These are phyloP conservation scores for Silvanus unidentatus DNA, from an alignment of 2,888 invertebrate species.

Conservation along the genomic window DNA sequence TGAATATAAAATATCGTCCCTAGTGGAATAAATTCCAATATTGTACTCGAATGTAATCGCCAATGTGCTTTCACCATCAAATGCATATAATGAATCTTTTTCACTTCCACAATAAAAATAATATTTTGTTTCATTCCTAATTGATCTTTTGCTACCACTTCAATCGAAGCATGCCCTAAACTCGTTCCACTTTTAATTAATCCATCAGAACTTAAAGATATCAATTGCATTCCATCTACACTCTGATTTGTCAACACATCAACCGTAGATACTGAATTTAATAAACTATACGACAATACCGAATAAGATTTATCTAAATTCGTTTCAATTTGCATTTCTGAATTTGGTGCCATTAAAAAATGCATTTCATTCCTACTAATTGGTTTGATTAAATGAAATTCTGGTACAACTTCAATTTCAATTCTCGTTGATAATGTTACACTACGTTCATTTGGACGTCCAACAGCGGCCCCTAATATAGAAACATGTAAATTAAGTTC, in stretches of 20 bases:
- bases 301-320: slow-evolving; percentile 51
- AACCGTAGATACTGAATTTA: too few relatives aligned
- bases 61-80: slow-evolving; percentile 39
- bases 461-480: slow-evolving; percentile 44
- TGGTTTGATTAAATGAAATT: slow-evolving; percentile 53
- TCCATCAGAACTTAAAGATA: slow-evolving; percentile 34
- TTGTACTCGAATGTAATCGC: slow-evolving; percentile 31
- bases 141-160: slow-evolving; percentile 49
- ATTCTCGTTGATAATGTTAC: slow-evolving; percentile 46
- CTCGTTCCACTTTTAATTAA: slow-evolving; percentile 37
- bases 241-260: too few relatives aligned
- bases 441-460: slow-evolving; percentile 34
- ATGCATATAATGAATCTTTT: slow-evolving; percentile 45
- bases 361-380: slow-evolving; percentile 48
- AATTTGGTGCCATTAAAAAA: slow-evolving; percentile 64
- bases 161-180: slow-evolving; percentile 44
- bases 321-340: slow-evolving; percentile 58
- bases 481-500: slow-evolving; percentile 51
- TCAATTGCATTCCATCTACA: too few relatives aligned
- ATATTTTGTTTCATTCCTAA: slow-evolving; percentile 51
- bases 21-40: slow-evolving; percentile 44
- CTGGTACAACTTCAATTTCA: slow-evolving; percentile 62
- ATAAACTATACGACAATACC: too few relatives aligned
- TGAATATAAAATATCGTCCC: slow-evolving; percentile 43
- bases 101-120: slow-evolving; percentile 48